These are phyloP conservation scores for Syrista parreyssii DNA, from an alignment of 2,888 invertebrate genomes.

Conservation along the genomic window DNA sequence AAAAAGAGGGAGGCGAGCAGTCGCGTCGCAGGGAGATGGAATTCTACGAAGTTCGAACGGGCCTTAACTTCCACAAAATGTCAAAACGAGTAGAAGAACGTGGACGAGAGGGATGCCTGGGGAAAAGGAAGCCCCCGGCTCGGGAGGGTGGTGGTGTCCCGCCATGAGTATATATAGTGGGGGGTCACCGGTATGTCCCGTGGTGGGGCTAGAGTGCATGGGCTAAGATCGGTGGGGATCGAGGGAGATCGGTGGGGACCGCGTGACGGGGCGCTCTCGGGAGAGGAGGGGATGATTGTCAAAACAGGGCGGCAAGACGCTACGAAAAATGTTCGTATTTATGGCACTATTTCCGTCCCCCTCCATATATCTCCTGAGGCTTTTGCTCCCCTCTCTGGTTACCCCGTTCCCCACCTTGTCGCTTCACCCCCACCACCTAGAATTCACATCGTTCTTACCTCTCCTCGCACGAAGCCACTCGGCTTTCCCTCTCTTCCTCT, in stretches of 20 bases:
- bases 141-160: conserved; percentile 1
- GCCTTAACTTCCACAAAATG: conserved; percentile 52
- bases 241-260: conserved; percentile 7
- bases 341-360: conserved; percentile 57
- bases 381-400: conserved; percentile 2
- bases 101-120: conserved; percentile 3
- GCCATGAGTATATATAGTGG: conserved; percentile 9
- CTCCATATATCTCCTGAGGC: conserved; percentile 11
- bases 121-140: conserved; percentile 34
- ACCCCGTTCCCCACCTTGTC: conserved; percentile 2
- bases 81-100: conserved; percentile 45
- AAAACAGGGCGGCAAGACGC: conserved; percentile 59
- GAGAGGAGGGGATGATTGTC: conserved; percentile 52
- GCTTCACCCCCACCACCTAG: conserved; percentile 3
- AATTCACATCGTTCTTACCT: conserved; percentile 15
- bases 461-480: conserved; percentile 17
- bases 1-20: conserved; percentile 17
- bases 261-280: not conserved
- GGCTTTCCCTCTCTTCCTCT: conserved; percentile 34
- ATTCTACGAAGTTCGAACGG: conserved; percentile 47
- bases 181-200: conserved; percentile 1
- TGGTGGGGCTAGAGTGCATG: conserved; percentile 1
- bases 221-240: conserved; percentile 4
- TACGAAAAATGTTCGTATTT: conserved; percentile 62
- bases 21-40: conserved; percentile 43